A percentile compares a stretch with the other conserved stretches of the same genome.
Evolutionary conservation across 2,797 vertebrate species (phyloP).

Genomic region (Sebastes iracundus): DNA sequence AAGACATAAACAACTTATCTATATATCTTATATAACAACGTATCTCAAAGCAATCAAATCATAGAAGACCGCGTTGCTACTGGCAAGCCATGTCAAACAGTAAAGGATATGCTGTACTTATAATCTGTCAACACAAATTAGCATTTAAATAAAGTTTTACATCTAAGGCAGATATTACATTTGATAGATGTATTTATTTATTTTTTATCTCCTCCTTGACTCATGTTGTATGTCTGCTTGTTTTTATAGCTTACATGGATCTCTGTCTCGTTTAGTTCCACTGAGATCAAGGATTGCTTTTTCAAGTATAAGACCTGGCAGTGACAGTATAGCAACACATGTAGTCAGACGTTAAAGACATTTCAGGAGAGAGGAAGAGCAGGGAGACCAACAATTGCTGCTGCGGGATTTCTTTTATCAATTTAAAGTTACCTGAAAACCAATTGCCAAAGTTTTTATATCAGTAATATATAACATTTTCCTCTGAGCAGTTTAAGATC

Average conservation of each 20-base stretch:
- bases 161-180: neutral
- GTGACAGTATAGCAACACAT: neutral
- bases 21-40: no score
- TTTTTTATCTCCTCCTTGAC: neutral
- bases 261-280: slow-evolving; percentile 8
- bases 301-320: neutral
- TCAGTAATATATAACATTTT: neutral
- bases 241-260: slow-evolving; percentile 4
- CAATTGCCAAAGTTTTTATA: neutral
- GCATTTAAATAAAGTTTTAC: slow-evolving; percentile 26
- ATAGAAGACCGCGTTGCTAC: neutral
- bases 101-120: neutral
- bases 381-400: neutral
- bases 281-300: slow-evolving; percentile 2
- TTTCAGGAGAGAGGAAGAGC: neutral
- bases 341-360: neutral
- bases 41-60: neutral
- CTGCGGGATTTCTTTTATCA: neutral
- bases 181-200: slow-evolving; percentile 5
- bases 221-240: neutral
- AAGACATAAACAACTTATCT: neutral
- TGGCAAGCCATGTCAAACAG: neutral
- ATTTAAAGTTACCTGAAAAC: neutral
- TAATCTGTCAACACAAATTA: slow-evolving; percentile 31
- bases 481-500: neutral